phyloP scores from a whole-genome alignment of 30 jellyfish, hydroid and myxozoan species.

The Pseudorhiza aurosa region DNA sequence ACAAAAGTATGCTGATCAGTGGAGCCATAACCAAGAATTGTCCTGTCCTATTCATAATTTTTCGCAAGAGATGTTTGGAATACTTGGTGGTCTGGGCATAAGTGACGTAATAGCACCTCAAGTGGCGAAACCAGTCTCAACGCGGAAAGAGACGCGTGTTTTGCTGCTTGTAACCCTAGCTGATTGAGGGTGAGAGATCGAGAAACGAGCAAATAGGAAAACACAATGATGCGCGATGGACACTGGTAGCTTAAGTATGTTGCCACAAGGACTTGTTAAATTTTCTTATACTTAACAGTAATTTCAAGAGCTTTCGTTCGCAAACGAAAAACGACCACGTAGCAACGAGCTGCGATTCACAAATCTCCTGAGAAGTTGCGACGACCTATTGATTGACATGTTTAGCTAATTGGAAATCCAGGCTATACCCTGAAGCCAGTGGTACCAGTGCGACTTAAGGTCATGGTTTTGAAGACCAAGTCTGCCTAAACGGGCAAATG shows the following conservation, averaged over 20 bases:
- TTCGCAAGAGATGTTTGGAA: too few relatives aligned
- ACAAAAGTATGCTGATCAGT: too few relatives aligned
- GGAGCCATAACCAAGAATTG: too few relatives aligned
- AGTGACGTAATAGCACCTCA: too few relatives aligned
- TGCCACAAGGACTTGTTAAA: conserved; percentile 25
- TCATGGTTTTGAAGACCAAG: too few relatives aligned
- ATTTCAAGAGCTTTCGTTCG: conserved; percentile 6
- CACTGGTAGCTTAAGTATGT: conserved; percentile 9
- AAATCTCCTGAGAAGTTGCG: conserved; percentile 23
- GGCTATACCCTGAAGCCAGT: not conserved
- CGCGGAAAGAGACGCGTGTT: too few relatives aligned
- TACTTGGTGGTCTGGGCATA: too few relatives aligned
- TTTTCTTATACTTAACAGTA: conserved; percentile 17
- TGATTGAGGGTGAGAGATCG: conserved; percentile 5
- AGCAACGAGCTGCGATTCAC: not conserved
- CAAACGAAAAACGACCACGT: conserved; percentile 25
- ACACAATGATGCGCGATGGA: conserved; percentile 17
- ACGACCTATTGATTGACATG: conserved; percentile 17
- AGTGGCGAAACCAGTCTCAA: too few relatives aligned
- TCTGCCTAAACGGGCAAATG: too few relatives aligned
- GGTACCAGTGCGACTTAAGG: too few relatives aligned
- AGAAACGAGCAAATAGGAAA: not conserved
- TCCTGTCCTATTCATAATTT: too few relatives aligned
- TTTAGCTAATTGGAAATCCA: not conserved
- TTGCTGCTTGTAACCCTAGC: not conserved